These are phyloP conservation scores for Urosaurus nigricauda DNA, from an alignment of 2,797 vertebrate species.

Conservation along the genomic window DNA sequence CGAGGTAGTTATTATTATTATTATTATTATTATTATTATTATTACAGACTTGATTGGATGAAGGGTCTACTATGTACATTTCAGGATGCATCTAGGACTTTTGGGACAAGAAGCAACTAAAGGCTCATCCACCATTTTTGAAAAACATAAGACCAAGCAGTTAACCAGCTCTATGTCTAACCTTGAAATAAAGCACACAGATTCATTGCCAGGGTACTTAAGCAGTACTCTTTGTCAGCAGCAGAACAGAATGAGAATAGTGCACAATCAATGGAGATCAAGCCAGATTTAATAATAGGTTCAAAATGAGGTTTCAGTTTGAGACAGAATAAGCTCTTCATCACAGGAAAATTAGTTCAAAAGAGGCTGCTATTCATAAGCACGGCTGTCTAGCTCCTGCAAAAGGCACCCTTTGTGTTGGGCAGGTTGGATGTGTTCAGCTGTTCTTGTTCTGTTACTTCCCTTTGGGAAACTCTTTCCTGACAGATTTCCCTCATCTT, in stretches of 20 bases:
- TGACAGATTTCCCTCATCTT: neutral
- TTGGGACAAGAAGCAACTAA: neutral
- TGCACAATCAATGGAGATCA: neutral
- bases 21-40: too few species aligned
- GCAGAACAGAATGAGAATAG: neutral
- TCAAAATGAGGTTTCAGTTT: slow-evolving; percentile 1
- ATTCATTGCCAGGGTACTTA: neutral
- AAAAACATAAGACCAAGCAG: neutral
- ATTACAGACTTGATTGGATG: too few species aligned
- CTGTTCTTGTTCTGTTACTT: slow-evolving; percentile 20
- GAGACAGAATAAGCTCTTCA: slow-evolving; percentile 13
- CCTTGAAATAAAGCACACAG: neutral
- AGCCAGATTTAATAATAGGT: slow-evolving; percentile 1
- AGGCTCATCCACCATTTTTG: neutral
- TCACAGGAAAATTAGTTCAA: neutral
- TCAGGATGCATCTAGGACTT: too few species aligned
- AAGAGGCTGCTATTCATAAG: neutral
- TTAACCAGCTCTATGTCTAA: neutral
- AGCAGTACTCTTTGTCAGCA: neutral
- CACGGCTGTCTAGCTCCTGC: neutral
- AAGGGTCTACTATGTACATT: too few species aligned
- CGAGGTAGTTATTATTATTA: too few species aligned
- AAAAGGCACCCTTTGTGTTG: slow-evolving; percentile 11
- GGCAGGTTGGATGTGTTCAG: neutral
- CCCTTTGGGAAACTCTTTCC: slow-evolving; percentile 9